Evolutionary conservation across 2,888 invertebrate species (phyloP), one percentile per base, ranked within the genome.

Genomic region (Caenorhabditis angaria): DNA sequence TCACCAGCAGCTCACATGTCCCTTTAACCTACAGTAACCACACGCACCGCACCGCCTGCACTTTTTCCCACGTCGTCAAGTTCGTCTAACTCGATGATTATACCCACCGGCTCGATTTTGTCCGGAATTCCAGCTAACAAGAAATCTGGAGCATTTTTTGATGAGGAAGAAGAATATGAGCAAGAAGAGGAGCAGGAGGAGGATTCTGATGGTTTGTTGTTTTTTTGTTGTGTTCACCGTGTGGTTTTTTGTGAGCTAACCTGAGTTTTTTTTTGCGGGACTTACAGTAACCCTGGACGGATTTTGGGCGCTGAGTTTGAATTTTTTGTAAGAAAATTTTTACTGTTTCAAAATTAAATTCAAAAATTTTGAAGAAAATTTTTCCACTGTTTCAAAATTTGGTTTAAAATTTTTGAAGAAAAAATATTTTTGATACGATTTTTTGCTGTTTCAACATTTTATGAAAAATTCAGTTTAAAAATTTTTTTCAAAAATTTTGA

Each of bases 31-130:
- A 59, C 66, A 69, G 74, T 70, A 66, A 68, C 66, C 68, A 68
- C 68, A 35, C 72, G 68, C 59, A 68, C 68, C 22, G 65, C 72
- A 29, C 72, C 65, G 5, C 54, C 65, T n/a, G 29, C 69, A 6
- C 54, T 69, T 25, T 22, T n/a, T n/a, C n/a, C n/a, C n/a, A n/a
- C n/a, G n/a, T n/a, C n/a, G n/a, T n/a, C n/a, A n/a, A n/a, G n/a
- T n/a, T n/a, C n/a, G n/a, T n/a, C n/a, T n/a, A n/a, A 55, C 2
- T 63, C 68, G 5, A 14, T 50, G 6, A 64, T 65, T 5, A 47
- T 59, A 12, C 12, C 76, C n/a, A 60, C 71, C 24, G 76, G 76
- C 1, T 71, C 71, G 0, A 76, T 76, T 41, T 29, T 76, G 4
- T 69, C 65, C n/a, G 76, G 76, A 22, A 71, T 76, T 8, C 28